Evolutionary conservation across 2,113 vertebrate genomes (phyloP).

Genomic region (Acanthochromis polyacanthus): DNA sequence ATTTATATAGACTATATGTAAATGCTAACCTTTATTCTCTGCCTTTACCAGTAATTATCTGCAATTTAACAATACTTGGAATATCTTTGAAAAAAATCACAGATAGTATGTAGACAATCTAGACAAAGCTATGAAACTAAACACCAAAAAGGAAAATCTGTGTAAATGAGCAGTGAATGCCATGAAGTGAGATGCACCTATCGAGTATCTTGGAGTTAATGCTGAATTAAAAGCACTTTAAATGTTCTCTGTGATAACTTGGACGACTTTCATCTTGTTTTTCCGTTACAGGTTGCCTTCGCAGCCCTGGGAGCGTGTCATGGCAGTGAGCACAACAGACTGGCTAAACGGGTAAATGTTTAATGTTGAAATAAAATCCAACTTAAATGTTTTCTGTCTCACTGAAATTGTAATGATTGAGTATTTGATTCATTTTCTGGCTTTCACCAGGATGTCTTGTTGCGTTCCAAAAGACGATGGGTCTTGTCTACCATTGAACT

Average conservation of each 20-base stretch:
- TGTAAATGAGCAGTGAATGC: no score
- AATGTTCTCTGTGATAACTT: not conserved
- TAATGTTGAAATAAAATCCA: not conserved
- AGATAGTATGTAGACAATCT: no score
- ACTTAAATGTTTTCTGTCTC: not conserved
- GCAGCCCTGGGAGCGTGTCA: slow-evolving; percentile 22
- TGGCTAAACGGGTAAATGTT: slow-evolving; percentile 68
- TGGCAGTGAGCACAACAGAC: not conserved
- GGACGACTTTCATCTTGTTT: not conserved
- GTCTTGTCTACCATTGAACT: slow-evolving; percentile 86
- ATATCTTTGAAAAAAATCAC: no score
- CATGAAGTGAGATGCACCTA: no score
- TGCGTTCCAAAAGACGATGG: slow-evolving; percentile 87
- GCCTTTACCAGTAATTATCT: no score
- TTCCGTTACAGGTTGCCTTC: slow-evolving; percentile 52
- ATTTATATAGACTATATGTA: no score
- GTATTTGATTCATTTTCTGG: not conserved
- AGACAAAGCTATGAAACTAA: no score
- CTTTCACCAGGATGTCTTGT: slow-evolving; percentile 72
- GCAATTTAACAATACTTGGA: no score
- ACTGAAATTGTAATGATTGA: not conserved
- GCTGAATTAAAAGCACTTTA: not conserved
- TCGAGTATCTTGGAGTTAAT: not conserved
- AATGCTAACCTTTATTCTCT: no score
- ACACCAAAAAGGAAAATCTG: no score